phyloP scores from a whole-genome alignment of 2,113 vertebrate genomes.

The Crotalus tigris region DNA sequence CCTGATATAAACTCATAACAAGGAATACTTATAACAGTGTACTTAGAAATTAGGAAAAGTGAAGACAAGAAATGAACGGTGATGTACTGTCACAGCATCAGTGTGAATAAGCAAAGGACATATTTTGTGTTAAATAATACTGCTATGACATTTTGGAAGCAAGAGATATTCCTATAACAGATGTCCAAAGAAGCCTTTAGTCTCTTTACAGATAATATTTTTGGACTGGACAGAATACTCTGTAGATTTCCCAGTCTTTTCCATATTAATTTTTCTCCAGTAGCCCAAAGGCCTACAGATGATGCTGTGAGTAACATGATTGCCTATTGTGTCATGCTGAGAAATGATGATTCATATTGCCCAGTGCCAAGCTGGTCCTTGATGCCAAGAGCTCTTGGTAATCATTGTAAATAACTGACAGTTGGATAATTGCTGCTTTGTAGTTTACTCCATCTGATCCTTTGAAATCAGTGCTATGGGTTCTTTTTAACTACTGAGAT shows the following conservation, averaged over 20 bases:
- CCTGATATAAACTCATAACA: neutral
- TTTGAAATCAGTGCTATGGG: constrained; percentile 10
- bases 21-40: neutral
- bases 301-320: constrained; percentile 10
- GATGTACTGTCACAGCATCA: neutral
- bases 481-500: constrained; percentile 17
- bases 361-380: neutral
- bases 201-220: neutral
- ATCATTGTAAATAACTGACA: constrained; percentile 28
- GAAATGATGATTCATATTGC: constrained; percentile 9
- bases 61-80: neutral
- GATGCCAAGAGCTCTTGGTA: neutral
- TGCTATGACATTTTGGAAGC: neutral
- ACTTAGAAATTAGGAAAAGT: neutral
- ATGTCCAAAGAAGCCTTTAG: neutral
- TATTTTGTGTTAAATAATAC: neutral
- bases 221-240: neutral
- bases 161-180: neutral
- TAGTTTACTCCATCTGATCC: constrained; percentile 31
- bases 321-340: constrained; percentile 18
- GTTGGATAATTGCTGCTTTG: constrained; percentile 21
- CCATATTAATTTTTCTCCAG: constrained; percentile 17
- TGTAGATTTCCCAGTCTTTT: constrained; percentile 1
- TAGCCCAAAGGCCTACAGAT: constrained; percentile 4
- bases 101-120: neutral